These are phyloP conservation scores for Turritopsis dohrnii DNA, from an alignment of 30 jellyfish, hydroid and myxozoan species.

Conservation along the genomic window DNA sequence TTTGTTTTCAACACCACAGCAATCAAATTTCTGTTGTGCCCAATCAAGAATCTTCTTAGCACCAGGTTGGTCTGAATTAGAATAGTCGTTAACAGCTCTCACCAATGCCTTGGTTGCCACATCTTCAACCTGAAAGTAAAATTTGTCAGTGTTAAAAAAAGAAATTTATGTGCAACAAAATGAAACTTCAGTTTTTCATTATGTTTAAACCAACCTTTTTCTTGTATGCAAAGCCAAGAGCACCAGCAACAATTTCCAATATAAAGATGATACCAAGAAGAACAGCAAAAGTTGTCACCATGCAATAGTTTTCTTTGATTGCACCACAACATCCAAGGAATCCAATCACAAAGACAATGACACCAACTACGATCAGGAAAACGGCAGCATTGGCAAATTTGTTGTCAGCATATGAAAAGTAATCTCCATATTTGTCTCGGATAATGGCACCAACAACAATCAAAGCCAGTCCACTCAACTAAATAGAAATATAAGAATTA, in stretches of 20 bases:
- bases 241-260: conserved; percentile 98
- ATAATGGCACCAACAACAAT: conserved; percentile 82
- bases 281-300: conserved; percentile 89
- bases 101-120: conserved; percentile 68
- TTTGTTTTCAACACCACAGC: conserved; percentile 85
- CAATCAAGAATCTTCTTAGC: conserved; percentile 80
- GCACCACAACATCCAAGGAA: conserved; percentile 99
- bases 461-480: conserved; percentile 97
- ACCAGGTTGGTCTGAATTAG: conserved; percentile 50
- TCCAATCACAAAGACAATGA: conserved; percentile 84
- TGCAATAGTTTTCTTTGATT: conserved; percentile 94
- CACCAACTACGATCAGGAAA: conserved; percentile 87
- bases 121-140: conserved; percentile 38
- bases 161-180: too few relatives aligned
- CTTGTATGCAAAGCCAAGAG: conserved; percentile 91
- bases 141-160: background rate
- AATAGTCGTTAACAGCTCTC: conserved; percentile 55
- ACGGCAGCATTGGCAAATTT: conserved; percentile 86
- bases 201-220: conserved; percentile 74
- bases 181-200: background rate
- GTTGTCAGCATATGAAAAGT: conserved; percentile 83
- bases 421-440: conserved; percentile 82
- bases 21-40: conserved; percentile 73
- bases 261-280: conserved; percentile 76
- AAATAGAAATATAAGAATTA: background rate